Percentiles rank a stretch among this genome's conserved stretches.
Conservation (phyloP, 2,888 invertebrate genomes). For the Apantesis nais region DNA sequence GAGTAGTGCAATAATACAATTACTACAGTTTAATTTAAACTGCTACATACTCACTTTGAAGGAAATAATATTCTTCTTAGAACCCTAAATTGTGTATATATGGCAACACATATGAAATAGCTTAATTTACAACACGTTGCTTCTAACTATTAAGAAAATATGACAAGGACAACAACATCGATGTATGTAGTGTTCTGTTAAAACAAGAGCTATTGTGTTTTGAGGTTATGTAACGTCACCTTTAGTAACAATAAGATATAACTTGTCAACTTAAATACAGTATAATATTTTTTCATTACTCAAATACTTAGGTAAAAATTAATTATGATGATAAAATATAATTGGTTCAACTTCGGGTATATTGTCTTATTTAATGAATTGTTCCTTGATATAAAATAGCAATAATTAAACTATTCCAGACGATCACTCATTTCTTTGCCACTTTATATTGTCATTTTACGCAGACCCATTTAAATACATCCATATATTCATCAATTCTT, state of each 20-base stretch:
- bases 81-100: background rate
- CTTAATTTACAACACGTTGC: constrained; percentile 2
- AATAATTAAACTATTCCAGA: too few relatives aligned
- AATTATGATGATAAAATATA: background rate
- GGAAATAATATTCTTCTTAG: background rate
- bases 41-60: background rate
- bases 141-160: constrained; percentile 16
- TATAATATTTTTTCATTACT: background rate
- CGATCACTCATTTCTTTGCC: too few relatives aligned
- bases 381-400: too few relatives aligned
- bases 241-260: constrained; percentile 17
- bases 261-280: background rate
- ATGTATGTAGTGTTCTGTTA: constrained; percentile 13
- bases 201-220: constrained; percentile 19
- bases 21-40: too few relatives aligned
- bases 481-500: too few relatives aligned
- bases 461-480: too few relatives aligned
- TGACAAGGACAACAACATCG: constrained; percentile 17
- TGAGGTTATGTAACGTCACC: constrained; percentile 21
- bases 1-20: too few relatives aligned
- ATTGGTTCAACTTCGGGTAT: background rate
- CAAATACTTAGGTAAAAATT: background rate
- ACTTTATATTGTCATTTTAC: too few relatives aligned
- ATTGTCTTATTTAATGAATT: background rate
- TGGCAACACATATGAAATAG: background rate